phyloP scores from a whole-genome alignment of 2,888 invertebrate species.

The Meganola albula region DNA sequence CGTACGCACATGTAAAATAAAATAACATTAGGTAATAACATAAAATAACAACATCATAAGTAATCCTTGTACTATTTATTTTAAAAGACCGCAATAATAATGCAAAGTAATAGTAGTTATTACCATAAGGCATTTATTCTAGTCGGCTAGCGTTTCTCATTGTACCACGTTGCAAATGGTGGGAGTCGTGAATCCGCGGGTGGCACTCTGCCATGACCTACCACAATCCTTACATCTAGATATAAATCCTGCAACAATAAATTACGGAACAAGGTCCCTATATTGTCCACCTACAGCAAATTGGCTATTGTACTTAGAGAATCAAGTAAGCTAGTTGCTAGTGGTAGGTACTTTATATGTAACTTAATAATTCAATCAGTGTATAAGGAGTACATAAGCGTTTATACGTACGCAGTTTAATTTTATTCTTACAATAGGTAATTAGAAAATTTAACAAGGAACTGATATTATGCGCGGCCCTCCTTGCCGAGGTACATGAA shows the following conservation, averaged over 20 bases:
- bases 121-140: conserved; percentile 14
- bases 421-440: too few species aligned
- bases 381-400: too few species aligned
- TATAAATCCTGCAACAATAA: conserved; percentile 19
- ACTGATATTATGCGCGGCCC: too few species aligned
- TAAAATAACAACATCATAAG: conserved; percentile 4
- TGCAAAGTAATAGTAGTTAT: conserved; percentile 17
- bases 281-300: too few species aligned
- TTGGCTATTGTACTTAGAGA: too few species aligned
- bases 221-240: conserved; percentile 8
- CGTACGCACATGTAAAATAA: not conserved
- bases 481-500: too few species aligned
- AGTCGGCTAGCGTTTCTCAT: not conserved
- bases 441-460: too few species aligned
- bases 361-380: too few species aligned
- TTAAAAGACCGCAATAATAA: conserved; percentile 13
- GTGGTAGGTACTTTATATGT: too few species aligned
- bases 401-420: too few species aligned
- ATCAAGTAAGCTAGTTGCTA: too few species aligned
- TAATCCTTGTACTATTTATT: conserved; percentile 15
- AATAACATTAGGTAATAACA: not conserved
- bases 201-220: conserved; percentile 14
- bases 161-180: conserved; percentile 24
- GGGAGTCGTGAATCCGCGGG: conserved; percentile 30
- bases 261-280: conserved; percentile 15